These are phyloP conservation scores for Rhynchomys soricoides DNA, from an alignment of 2,113 vertebrate species.

Conservation along the genomic window DNA sequence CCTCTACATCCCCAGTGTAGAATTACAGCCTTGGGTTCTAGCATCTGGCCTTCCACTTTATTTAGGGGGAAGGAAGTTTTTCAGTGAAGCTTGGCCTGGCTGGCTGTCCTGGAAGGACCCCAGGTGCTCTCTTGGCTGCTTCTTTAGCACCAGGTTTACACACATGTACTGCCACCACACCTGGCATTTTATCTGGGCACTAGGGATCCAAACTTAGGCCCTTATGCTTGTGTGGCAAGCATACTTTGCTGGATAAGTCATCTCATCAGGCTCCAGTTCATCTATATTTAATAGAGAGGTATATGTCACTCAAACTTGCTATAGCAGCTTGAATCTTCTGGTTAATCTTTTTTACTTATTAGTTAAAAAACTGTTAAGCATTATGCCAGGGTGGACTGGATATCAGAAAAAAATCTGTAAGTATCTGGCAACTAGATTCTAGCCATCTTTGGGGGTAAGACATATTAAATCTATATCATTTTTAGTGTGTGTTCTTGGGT, in stretches of 20 bases:
- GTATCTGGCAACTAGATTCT: constrained; percentile 26
- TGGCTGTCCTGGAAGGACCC: background rate
- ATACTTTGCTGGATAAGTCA: background rate
- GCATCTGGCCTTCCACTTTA: background rate
- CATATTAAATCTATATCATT: background rate
- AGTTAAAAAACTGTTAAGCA: background rate
- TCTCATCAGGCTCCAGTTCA: background rate
- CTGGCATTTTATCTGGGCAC: background rate
- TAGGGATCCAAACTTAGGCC: background rate
- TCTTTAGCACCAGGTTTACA: background rate
- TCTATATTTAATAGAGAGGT: background rate
- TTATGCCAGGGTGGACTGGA: background rate
- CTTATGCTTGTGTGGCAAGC: background rate
- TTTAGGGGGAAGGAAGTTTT: background rate
- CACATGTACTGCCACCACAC: background rate
- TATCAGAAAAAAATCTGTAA: background rate
- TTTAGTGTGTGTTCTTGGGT: constrained; percentile 22
- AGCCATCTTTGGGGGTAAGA: background rate
- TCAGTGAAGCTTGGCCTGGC: background rate
- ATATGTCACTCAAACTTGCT: background rate
- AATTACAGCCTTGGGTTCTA: background rate
- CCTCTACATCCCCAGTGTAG: background rate
- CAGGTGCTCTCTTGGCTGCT: background rate
- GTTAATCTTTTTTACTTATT: background rate
- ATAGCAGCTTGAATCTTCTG: background rate